Evolutionary conservation across 2,888 invertebrate species (phyloP), one percentile per base, ranked within the genome.

Genomic region (Eristalis tenax): DNA sequence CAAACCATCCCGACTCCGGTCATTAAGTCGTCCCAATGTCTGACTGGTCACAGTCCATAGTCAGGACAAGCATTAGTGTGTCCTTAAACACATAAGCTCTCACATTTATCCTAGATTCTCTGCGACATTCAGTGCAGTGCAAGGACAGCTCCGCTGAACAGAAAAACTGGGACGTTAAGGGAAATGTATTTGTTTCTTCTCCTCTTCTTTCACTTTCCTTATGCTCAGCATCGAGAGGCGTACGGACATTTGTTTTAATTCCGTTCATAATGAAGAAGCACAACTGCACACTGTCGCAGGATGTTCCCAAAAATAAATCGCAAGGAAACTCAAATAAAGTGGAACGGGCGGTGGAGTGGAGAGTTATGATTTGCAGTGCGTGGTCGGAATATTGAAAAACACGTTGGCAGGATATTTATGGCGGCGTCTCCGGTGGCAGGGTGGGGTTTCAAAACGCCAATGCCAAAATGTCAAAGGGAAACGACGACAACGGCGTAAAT

Each of bases 181-280:
- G 13, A 43, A 35, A 73, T 69, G 68, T 63, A 81, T 69, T 63
- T 73, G 50, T 73, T 26, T 59, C 70, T 32, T 32, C 32, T 32
- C 10, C 5, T 13, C 43, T 57, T 64, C 38, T 38, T n/a, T 13
- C 15, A 15, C 22, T 8, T 10, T 32, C 32, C 32, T 63, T 43
- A 26, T 23, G 65, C 10, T 35, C 69, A 13, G 50, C 26, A 57
- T 35, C 59, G 57, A 59, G 65, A 70, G 38, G 63, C 64, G 66
- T 63, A 70, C 35, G 66, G 65, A 65, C 75, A 70, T 82, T 82
- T 50, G 43, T 76, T 75, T 75, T 76, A 76, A 82, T 82, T 76
- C 18, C 76, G 69, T 38, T 32, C 64, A 43, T 75, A 75, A 75
- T 75, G 70, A 70, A 70, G 70, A 75, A 75, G 69, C 75, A 76